A percentile compares a stretch with the other conserved stretches of the same genome.
phyloP scores from a whole-genome alignment of 2,113 vertebrate species.

The Phrynocephalus versicolor region DNA sequence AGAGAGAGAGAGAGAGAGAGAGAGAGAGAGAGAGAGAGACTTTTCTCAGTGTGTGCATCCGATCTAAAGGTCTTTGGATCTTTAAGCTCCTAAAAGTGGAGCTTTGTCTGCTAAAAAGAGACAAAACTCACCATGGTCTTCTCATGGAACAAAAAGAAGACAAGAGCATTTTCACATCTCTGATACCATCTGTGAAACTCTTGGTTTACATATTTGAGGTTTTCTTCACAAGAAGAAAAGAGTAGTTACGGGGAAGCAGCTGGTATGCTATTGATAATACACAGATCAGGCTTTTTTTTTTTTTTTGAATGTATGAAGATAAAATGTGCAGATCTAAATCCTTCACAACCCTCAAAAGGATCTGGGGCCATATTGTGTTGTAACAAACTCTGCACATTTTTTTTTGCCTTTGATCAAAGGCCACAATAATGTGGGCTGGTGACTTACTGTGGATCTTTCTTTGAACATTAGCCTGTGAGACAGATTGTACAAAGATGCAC shows the following conservation, averaged over 20 bases:
- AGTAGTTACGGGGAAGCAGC: not conserved
- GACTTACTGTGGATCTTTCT: not conserved
- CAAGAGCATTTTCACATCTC: slow-evolving; percentile 15
- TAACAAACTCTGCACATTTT: not conserved
- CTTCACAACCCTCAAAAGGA: not conserved
- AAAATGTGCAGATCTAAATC: not conserved
- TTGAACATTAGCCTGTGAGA: not conserved
- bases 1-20: too few species aligned
- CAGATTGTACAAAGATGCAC: not conserved
- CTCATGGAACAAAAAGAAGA: not conserved
- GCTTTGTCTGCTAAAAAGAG: not conserved
- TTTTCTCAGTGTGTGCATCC: too few species aligned
- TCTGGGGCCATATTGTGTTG: not conserved
- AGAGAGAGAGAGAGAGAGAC: too few species aligned
- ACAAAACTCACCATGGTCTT: not conserved
- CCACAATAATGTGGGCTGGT: not conserved
- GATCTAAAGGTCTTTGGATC: not conserved
- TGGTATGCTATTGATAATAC: slow-evolving; percentile 12
- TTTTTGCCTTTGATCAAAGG: not conserved
- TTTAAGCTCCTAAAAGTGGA: not conserved
- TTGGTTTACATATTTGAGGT: slow-evolving; percentile 29
- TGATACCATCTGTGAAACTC: slow-evolving; percentile 8
- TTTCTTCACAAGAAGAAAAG: slow-evolving; percentile 31
- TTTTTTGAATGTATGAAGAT: not conserved
- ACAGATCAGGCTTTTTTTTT: not conserved